phyloP scores from a whole-genome alignment of 2,113 vertebrate species.

The Marmota monax region DNA sequence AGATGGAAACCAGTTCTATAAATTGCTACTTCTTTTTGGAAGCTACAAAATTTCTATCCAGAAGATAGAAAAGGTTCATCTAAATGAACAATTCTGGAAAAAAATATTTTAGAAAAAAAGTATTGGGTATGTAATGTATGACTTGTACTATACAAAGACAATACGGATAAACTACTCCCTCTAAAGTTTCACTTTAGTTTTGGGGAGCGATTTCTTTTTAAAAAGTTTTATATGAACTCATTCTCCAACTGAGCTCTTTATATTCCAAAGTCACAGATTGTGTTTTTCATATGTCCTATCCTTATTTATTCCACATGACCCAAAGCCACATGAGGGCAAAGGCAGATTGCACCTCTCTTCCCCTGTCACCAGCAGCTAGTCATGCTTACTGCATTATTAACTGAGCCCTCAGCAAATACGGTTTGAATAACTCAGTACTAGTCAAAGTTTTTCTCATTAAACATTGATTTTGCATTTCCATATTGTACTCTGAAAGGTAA shows the following conservation, averaged over 20 bases:
- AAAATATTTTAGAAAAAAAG: not conserved
- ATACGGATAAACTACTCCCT: not conserved
- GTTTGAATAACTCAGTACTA: not conserved
- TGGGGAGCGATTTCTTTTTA: not conserved
- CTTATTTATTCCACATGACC: not conserved
- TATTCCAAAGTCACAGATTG: not conserved
- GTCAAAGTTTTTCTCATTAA: conserved; percentile 33
- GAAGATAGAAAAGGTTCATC: not conserved
- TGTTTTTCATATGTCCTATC: not conserved
- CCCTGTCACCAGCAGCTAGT: not conserved
- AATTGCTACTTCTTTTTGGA: not conserved
- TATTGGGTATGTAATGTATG: not conserved
- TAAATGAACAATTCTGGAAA: not conserved
- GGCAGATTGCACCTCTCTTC: not conserved
- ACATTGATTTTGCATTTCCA: not conserved
- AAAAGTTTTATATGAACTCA: not conserved
- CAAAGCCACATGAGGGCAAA: not conserved
- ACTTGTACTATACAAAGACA: not conserved
- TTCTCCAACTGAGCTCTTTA: not conserved
- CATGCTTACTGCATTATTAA: not conserved
- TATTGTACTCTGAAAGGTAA: not conserved
- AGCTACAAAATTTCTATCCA: not conserved
- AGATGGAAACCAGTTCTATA: not conserved
- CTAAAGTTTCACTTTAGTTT: not conserved
- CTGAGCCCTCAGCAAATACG: not conserved